Evolutionary conservation across 2,888 invertebrate species (phyloP), one percentile per base, ranked within the genome.

Genomic region (Phaonia tiefii): DNA sequence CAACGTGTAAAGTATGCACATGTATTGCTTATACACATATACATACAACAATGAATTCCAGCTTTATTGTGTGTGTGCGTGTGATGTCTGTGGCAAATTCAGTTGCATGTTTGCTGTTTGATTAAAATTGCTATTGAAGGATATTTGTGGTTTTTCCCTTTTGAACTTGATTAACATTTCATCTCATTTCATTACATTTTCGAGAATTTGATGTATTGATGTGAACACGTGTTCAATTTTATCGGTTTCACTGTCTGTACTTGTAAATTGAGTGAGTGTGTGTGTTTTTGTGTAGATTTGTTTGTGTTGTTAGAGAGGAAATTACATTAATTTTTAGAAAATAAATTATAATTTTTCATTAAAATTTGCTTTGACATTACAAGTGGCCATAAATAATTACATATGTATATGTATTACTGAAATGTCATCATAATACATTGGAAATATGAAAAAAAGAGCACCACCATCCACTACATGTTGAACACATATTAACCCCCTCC

Each of bases 71-170:
- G 44, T 44, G 44, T 44, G 44, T 44, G 44, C n/a, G 7, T 11
- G 44, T 44, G n/a, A 2, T 44, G n/a, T 44, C 44, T 44, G 44
- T 44, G 44, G 10, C 44, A 10, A 13, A 44, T n/a, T 44, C 44
- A 44, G 7, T 13, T n/a, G 10, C n/a, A 54, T 60, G 37, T 76
- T 70, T 66, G 76, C 22, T 66, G 56, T 80, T 80, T 80, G 70
- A 76, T 80, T 74, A 80, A 77, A 80, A 80, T 77, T 77, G 49
- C 46, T 66, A 74, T 70, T 66, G 76, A 74, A 74, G 74, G 73
- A 74, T 77, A 74, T 80, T 80, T 80, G 76, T 60, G 80, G 80
- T 66, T 77, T 80, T 74, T 54, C 11, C 54, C 22, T 54, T 54
- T 26, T 4, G 31, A 71, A 8, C 65, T 71, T 76, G 73, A 76